These are phyloP conservation scores for Cyrtodaria siliqua DNA, from an alignment of 2,888 invertebrate genomes.

Conservation along the genomic window DNA sequence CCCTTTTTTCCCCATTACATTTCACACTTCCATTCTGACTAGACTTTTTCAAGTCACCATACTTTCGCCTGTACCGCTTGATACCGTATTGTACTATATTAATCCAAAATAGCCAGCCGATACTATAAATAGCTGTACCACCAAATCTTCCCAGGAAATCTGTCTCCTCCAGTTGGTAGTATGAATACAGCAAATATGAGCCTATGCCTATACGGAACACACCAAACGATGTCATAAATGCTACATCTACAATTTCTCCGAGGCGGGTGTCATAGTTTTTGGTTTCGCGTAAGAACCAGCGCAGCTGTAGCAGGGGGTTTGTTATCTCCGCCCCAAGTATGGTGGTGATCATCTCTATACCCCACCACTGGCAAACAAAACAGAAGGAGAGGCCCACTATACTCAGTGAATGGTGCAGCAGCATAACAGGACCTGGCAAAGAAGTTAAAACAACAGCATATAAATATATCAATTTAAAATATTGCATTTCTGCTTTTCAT, in stretches of 20 bases:
- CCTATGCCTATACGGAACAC: conserved; percentile 80
- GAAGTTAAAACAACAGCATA: no score
- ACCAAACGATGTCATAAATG: conserved; percentile 83
- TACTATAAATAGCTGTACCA: conserved; percentile 79
- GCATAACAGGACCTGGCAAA: conserved; percentile 84
- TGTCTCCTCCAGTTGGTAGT: conserved; percentile 76
- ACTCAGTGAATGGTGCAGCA: conserved; percentile 83
- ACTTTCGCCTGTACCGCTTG: conserved; percentile 75
- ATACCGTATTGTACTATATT: conserved; percentile 80
- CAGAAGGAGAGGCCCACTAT: conserved; percentile 78
- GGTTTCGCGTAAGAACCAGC: conserved; percentile 83
- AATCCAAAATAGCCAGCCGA: conserved; percentile 83
- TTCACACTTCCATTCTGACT: not conserved
- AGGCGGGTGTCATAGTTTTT: conserved; percentile 71
- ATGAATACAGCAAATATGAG: conserved; percentile 76
- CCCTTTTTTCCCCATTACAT: not conserved
- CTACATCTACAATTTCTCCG: conserved; percentile 78
- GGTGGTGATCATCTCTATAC: conserved; percentile 84
- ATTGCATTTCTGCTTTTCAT: no score
- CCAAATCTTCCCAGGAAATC: conserved; percentile 79
- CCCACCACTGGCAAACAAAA: conserved; percentile 75
- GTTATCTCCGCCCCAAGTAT: conserved; percentile 84
- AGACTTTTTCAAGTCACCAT: not conserved
- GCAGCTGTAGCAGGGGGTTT: conserved; percentile 84
- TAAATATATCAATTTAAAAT: no score